Percentiles rank a stretch among this genome's conserved stretches.
Conservation (phyloP, 2,113 vertebrate genomes). For the Ariopsis seemanni region DNA sequence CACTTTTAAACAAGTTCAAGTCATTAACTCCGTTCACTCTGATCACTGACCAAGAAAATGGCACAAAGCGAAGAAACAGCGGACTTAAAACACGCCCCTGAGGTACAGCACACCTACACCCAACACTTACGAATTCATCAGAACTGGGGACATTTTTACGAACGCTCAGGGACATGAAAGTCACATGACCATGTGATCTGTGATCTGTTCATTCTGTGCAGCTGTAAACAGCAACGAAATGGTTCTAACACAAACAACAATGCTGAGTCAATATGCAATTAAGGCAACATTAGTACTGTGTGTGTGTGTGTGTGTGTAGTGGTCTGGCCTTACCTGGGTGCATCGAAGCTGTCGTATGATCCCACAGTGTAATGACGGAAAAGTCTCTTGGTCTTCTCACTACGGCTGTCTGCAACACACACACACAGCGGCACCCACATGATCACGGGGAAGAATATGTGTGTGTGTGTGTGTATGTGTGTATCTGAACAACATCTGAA, state of each 20-base stretch:
- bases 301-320: background rate
- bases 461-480: slow-evolving; percentile 1
- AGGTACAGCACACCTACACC: background rate
- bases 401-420: slow-evolving; percentile 83
- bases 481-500: background rate
- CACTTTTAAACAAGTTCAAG: background rate
- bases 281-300: background rate
- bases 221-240: background rate
- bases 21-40: background rate
- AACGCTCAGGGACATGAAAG: background rate
- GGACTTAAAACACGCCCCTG: background rate
- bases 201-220: background rate
- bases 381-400: slow-evolving; percentile 86
- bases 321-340: slow-evolving; percentile 80
- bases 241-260: background rate
- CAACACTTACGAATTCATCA: background rate
- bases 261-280: background rate
- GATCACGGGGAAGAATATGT: background rate
- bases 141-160: background rate
- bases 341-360: slow-evolving; percentile 92
- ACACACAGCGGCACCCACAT: slow-evolving; percentile 49
- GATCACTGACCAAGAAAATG: background rate
- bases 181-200: background rate
- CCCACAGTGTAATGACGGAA: slow-evolving; percentile 93
- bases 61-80: background rate